phyloP scores from a whole-genome alignment of 2,888 invertebrate genomes.

The Melinopterus prodromus region DNA sequence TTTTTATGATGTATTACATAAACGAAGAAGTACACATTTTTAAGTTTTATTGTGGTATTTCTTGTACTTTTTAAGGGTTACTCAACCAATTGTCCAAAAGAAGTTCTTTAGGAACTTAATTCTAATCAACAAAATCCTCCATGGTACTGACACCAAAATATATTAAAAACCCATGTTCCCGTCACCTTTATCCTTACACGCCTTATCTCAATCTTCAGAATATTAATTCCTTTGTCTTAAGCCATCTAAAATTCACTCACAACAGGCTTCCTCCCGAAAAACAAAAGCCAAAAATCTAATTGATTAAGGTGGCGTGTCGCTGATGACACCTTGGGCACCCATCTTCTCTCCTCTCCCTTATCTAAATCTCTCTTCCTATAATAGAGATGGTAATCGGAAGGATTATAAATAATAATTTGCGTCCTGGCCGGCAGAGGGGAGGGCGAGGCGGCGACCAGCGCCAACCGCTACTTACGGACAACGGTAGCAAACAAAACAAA shows the following conservation, averaged over 20 bases:
- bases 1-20: too few species aligned
- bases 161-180: background rate
- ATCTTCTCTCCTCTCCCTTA: background rate
- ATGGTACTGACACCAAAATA: background rate
- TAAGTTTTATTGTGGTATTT: too few species aligned
- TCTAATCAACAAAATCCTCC: too few species aligned
- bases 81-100: too few species aligned
- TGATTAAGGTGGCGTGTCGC: background rate
- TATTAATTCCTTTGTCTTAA: constrained; percentile 4
- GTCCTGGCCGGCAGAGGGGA: background rate
- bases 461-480: constrained; percentile 8
- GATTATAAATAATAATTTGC: constrained; percentile 4
- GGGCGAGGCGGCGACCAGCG: background rate
- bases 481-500: constrained; percentile 41
- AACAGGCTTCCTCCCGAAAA: background rate
- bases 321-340: background rate
- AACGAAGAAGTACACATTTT: too few species aligned
- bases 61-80: too few species aligned
- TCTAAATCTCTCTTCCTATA: constrained; percentile 4
- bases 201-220: background rate
- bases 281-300: background rate
- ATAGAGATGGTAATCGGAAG: background rate
- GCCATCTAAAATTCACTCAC: background rate
- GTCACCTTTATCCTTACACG: background rate
- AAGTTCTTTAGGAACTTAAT: too few species aligned